Conservation (phyloP, 1,140 invertebrate species). For the Halictus rubicundus region DNA sequence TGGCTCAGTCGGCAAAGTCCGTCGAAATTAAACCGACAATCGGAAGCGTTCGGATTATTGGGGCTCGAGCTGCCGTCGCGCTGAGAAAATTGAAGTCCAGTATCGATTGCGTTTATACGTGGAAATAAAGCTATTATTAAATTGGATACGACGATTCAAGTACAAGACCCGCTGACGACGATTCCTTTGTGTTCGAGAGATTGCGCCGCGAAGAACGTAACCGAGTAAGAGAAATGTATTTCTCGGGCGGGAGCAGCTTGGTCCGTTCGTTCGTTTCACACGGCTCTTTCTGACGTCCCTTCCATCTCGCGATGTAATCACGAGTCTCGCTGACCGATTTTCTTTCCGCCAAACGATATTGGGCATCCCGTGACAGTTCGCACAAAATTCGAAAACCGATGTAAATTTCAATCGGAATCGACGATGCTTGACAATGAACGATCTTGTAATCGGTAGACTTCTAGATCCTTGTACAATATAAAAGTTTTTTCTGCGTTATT, state of each 20-base stretch:
- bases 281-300: slow-evolving; percentile 50
- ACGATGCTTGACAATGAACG: no score
- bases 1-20: neutral
- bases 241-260: slow-evolving; percentile 50
- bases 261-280: slow-evolving; percentile 31
- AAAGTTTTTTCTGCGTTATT: no score
- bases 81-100: slow-evolving; percentile 46
- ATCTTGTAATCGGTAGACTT: no score
- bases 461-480: no score
- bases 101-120: slow-evolving; percentile 49
- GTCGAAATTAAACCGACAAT: neutral
- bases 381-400: neutral
- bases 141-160: slow-evolving; percentile 70
- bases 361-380: neutral
- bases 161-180: slow-evolving; percentile 58
- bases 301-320: slow-evolving; percentile 47
- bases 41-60: slow-evolving; percentile 9
- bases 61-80: slow-evolving; percentile 9
- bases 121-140: slow-evolving; percentile 73
- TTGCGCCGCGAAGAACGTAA: slow-evolving; percentile 62
- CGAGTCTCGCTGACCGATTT: slow-evolving; percentile 20
- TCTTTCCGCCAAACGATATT: slow-evolving; percentile 15
- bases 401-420: no score
- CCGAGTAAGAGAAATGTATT: slow-evolving; percentile 62
- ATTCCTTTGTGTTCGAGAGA: slow-evolving; percentile 70